Evolutionary conservation across 2,113 vertebrate species (phyloP).

Genomic region (Hippolais icterina): DNA sequence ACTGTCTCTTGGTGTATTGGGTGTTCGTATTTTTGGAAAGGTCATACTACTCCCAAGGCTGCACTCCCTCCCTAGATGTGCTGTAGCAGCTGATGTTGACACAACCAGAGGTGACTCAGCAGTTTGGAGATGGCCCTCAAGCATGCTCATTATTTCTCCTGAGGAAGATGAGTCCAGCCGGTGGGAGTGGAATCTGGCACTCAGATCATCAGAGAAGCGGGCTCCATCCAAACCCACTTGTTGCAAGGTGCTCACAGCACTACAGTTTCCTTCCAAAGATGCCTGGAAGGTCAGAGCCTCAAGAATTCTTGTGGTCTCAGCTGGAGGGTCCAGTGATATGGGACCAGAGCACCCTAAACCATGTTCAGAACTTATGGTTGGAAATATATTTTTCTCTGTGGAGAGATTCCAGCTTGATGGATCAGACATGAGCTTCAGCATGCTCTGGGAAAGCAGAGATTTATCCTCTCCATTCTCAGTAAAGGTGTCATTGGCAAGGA

Average conservation of each 20-base stretch:
- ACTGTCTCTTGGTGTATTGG: constrained; percentile 83
- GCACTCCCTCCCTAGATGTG: constrained; percentile 6
- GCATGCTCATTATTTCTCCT: constrained; percentile 68
- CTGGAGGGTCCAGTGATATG: neutral
- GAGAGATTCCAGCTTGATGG: constrained; percentile 11
- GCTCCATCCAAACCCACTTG: constrained; percentile 20
- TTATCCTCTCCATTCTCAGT: neutral
- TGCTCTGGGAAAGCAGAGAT: constrained; percentile 25
- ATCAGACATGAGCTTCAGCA: constrained; percentile 4
- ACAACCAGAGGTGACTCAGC: constrained; percentile 45
- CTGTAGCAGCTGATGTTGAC: constrained; percentile 18
- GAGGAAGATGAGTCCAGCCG: constrained; percentile 79
- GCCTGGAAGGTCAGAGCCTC: constrained; percentile 28
- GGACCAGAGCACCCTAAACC: neutral
- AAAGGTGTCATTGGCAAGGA: neutral
- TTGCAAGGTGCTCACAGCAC: neutral
- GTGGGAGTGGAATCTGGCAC: constrained; percentile 79
- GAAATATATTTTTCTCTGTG: neutral
- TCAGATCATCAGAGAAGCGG: constrained; percentile 77
- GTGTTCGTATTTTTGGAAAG: constrained; percentile 82
- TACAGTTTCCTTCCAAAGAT: neutral
- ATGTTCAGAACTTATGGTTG: neutral
- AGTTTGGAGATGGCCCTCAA: constrained; percentile 51
- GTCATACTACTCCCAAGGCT: constrained; percentile 82
- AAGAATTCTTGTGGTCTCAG: neutral